These are phyloP conservation scores for Bubo blakistoni DNA, from an alignment of 2,113 vertebrate species.

Conservation along the genomic window DNA sequence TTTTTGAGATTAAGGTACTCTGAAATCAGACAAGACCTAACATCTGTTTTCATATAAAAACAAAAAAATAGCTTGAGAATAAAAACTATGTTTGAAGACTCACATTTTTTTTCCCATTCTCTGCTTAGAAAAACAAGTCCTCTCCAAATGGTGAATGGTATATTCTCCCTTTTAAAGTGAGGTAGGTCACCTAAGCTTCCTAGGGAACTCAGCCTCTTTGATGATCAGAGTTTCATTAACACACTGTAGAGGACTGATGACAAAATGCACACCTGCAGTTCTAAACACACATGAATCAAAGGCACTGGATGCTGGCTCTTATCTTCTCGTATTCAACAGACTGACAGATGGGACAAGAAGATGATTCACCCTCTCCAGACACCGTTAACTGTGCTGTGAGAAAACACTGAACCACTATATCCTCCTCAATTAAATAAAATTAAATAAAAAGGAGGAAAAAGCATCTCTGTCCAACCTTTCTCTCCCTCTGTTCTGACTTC, in stretches of 20 bases:
- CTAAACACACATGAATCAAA: not conserved
- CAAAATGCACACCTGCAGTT: not conserved
- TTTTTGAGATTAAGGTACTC: not conserved
- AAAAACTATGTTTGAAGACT: not conserved
- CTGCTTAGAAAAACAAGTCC: not conserved
- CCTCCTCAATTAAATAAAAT: not conserved
- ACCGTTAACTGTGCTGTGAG: not conserved
- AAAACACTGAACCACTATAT: not conserved
- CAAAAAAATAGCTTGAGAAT: not conserved
- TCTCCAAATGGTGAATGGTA: fast-evolving
- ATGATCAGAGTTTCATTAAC: not conserved
- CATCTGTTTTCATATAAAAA: not conserved
- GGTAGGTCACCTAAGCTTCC: not conserved
- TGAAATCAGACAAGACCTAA: not conserved
- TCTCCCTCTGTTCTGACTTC: not conserved
- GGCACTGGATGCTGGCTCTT: not conserved
- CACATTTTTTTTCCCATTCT: not conserved
- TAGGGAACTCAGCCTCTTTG: not conserved
- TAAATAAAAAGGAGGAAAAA: not conserved
- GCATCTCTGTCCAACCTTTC: not conserved
- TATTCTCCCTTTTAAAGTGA: not conserved
- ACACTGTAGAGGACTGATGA: not conserved
- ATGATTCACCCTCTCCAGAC: slow-evolving; percentile 37
- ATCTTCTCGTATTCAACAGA: not conserved
- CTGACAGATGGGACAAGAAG: not conserved